Percentiles rank a stretch among this genome's conserved stretches.
Evolutionary conservation across 1,140 invertebrate species (phyloP).

Genomic region (Geopemphigus sp.): DNA sequence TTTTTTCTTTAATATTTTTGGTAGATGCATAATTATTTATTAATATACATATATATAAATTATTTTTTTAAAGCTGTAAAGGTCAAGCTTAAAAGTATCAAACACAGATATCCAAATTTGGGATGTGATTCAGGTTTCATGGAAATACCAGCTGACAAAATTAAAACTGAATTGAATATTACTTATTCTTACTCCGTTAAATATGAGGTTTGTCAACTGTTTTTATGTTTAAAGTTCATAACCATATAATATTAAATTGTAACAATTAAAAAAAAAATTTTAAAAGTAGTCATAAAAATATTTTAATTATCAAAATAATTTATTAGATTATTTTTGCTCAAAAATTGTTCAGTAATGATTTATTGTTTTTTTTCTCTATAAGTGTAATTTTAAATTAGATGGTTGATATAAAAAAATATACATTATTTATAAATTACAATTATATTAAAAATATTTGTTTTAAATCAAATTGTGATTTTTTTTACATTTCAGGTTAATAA

Average conservation of each 20-base stretch:
- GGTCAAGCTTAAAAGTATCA: constrained; percentile 76
- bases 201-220: constrained; percentile 64
- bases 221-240: not conserved
- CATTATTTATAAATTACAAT: not conserved
- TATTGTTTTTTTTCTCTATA: no score
- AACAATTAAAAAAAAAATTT: no score
- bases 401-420: not conserved
- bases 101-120: constrained; percentile 58
- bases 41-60: not conserved
- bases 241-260: no score
- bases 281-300: no score
- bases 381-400: no score
- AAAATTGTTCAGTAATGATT: no score
- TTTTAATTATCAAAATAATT: no score
- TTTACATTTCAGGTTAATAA: constrained; percentile 65
- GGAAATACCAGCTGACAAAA: constrained; percentile 64
- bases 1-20: no score
- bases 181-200: constrained; percentile 85
- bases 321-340: no score
- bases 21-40: not conserved
- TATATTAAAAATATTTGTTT: not conserved
- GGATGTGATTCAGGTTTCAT: constrained; percentile 58
- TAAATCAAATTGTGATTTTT: not conserved
- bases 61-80: constrained; percentile 62
- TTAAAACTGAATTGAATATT: constrained; percentile 65